Evolutionary conservation across 2,797 vertebrate species (phyloP), one percentile per base, ranked within the genome.

Genomic region (Salarias fasciatus): DNA sequence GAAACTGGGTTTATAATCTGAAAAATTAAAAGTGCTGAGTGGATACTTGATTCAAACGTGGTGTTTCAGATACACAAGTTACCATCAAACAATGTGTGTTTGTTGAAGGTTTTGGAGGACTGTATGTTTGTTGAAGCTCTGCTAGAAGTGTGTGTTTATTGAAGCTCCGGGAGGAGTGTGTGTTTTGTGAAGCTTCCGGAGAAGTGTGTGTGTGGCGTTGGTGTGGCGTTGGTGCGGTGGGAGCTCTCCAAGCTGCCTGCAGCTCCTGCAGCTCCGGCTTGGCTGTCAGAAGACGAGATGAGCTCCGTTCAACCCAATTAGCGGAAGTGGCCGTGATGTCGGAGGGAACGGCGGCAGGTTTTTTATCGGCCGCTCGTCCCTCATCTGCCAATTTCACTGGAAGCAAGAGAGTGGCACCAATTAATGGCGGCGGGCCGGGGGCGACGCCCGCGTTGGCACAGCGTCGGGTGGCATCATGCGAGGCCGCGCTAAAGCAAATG

Each of bases 391-490:
- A 93, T 95, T 93, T 95, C 91, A 92, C 94, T 90, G 90, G 91
- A 93, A 95, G 93, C 94, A 92, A 95, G 92, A 94, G 92, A 94
- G 93, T 92, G 91, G 91, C 93, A 92, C 91, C 92, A 94, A 94
- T 97, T 94, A 94, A 92, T 95, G 95, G 94, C 81, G 52, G 90
- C 82, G 90, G 91, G 92, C 94, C 91, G 90, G 82, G 86, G 92
- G 94, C 93, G 91, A 89, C 90, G 77, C 66, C 76, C 86, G 87
- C 81, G 8, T 78, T 91, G 91, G 90, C 90, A 83, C 77, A 92
- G 94, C 94, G 93, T 96, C 94, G 95, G 92, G 93, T 94, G 93
- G 92, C 94, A 94, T 96, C 94, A 93, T 91, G 94, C 91, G 75
- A 91, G 91, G 87, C 88, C 90, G 91, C 87, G 91, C 92, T 91